Conservation (phyloP, 1,140 invertebrate genomes). For the Sycobia sp. region DNA sequence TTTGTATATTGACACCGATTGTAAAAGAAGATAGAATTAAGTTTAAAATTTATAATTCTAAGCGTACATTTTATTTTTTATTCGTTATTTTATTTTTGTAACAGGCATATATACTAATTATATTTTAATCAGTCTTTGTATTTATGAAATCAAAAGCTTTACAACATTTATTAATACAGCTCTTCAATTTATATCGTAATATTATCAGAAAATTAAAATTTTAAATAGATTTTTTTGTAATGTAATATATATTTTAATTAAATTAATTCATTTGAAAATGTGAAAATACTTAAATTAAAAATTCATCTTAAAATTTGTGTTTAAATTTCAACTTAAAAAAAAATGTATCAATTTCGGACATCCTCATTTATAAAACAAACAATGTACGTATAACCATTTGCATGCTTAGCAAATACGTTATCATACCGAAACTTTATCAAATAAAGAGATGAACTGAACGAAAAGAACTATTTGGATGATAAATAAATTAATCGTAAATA, state of each 20-base stretch:
- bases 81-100: too few relatives aligned
- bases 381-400: conserved; percentile 18
- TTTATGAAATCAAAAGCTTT: too few relatives aligned
- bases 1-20: too few relatives aligned
- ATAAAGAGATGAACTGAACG: background rate
- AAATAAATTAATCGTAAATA: background rate
- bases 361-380: background rate
- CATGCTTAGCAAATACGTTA: conserved; percentile 12
- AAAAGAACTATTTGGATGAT: background rate
- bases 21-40: too few relatives aligned
- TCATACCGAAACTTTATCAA: conserved; percentile 5
- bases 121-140: too few relatives aligned
- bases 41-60: too few relatives aligned
- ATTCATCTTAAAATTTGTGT: background rate
- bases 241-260: background rate
- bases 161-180: too few relatives aligned
- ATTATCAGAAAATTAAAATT: background rate
- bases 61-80: too few relatives aligned
- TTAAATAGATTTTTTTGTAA: background rate
- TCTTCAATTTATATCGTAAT: too few relatives aligned
- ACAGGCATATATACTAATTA: too few relatives aligned
- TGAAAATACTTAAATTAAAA: background rate
- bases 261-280: background rate
- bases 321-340: background rate
- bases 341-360: background rate